Conservation (phyloP, 2,797 vertebrate species). For the Distichodus sexfasciatus region DNA sequence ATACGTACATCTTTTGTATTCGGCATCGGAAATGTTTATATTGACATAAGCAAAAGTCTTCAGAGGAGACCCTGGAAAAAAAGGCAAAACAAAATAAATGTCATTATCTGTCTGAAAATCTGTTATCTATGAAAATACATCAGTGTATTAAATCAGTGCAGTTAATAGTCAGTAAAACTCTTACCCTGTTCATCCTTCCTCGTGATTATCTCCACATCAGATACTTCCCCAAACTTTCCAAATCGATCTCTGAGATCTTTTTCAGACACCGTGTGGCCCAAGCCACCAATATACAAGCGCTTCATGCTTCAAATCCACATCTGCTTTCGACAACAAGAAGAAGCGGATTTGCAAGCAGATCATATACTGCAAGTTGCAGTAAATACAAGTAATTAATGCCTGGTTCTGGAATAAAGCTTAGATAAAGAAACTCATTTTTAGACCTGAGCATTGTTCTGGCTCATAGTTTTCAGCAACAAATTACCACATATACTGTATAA, state of each 20-base stretch:
- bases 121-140: not conserved
- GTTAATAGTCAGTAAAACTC: not conserved
- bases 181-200: constrained; percentile 85
- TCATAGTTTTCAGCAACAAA: too few relatives aligned
- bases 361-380: too few relatives aligned
- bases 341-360: too few relatives aligned
- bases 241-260: constrained; percentile 88
- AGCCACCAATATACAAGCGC: constrained; percentile 87
- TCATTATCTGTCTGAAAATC: not conserved
- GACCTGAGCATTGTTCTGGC: too few relatives aligned
- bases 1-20: constrained; percentile 84
- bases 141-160: not conserved
- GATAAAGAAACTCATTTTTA: too few relatives aligned
- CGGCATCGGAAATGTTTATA: constrained; percentile 79
- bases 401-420: too few relatives aligned
- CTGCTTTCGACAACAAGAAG: not conserved
- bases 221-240: constrained; percentile 85
- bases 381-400: too few relatives aligned
- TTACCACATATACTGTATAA: too few relatives aligned
- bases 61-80: constrained; percentile 77
- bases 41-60: constrained; percentile 91
- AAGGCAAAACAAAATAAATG: constrained; percentile 7
- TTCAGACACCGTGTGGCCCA: constrained; percentile 78
- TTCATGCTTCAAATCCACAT: constrained; percentile 47
- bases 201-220: constrained; percentile 84